Evolutionary conservation across 2,888 invertebrate genomes (phyloP).

Genomic region (Zaprionus lineosus): DNA sequence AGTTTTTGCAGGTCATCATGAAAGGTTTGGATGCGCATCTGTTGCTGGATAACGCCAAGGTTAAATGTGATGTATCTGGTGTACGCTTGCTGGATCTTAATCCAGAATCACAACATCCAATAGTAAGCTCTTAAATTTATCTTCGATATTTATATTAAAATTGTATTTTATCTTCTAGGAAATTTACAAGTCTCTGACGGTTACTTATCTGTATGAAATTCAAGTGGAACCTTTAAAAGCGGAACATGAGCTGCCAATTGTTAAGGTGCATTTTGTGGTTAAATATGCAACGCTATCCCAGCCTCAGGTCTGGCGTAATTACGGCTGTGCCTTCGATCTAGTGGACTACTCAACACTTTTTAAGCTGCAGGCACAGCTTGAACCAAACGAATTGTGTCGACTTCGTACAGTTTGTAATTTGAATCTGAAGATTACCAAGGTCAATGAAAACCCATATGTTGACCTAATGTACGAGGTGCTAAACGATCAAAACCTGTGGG

Average conservation of each 20-base stretch:
- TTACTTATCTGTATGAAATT: conserved; percentile 93
- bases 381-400: conserved; percentile 93
- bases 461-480: conserved; percentile 95
- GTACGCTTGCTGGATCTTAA: conserved; percentile 87
- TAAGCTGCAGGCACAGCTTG: conserved; percentile 87
- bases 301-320: conserved; percentile 82
- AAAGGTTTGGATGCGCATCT: conserved; percentile 85
- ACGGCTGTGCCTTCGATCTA: conserved; percentile 90
- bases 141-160: too few species aligned
- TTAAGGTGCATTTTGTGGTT: conserved; percentile 87
- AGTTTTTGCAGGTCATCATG: conserved; percentile 91
- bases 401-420: conserved; percentile 94
- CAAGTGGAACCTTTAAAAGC: conserved; percentile 86
- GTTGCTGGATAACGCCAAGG: conserved; percentile 83
- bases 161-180: too few species aligned
- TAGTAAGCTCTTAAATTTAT: conserved; percentile 83
- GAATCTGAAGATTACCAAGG: conserved; percentile 88
- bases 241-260: conserved; percentile 84
- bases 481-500: conserved; percentile 96
- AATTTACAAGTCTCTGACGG: conserved; percentile 89
- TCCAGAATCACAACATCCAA: conserved; percentile 85
- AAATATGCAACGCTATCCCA: conserved; percentile 84
- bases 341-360: conserved; percentile 93
- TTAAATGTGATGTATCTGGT: conserved; percentile 85
- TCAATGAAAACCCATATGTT: conserved; percentile 82